Evolutionary conservation across 1,140 invertebrate genomes (phyloP).

Genomic region (Drosophila ohnishii): DNA sequence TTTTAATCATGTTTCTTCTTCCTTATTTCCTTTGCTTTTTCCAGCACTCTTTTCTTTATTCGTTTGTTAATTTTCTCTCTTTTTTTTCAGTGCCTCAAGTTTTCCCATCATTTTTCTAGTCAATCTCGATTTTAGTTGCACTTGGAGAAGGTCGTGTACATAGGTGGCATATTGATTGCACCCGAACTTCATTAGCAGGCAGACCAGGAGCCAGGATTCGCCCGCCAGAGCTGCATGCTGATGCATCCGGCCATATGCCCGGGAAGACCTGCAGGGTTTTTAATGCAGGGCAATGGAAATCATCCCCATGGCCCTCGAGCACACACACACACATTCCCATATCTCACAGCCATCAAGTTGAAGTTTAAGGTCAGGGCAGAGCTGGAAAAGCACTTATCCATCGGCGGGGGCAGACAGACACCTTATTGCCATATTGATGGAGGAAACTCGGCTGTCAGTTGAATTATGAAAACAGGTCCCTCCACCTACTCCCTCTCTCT

Average conservation of each 20-base stretch:
- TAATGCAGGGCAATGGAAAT: conserved; percentile 50
- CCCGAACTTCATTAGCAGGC: conserved; percentile 55
- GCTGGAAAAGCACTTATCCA: conserved; percentile 64
- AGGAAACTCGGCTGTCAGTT: conserved; percentile 65
- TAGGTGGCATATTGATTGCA: conserved; percentile 65
- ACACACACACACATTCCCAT: background rate
- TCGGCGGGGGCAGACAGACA: conserved; percentile 35
- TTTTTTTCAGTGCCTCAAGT: conserved; percentile 2
- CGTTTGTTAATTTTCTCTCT: too few species aligned
- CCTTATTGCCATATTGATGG: conserved; percentile 73
- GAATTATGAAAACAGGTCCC: conserved; percentile 65
- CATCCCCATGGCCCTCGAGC: conserved; percentile 13
- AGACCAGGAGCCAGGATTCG: conserved; percentile 17
- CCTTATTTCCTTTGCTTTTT: too few species aligned
- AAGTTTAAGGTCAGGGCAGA: conserved; percentile 74
- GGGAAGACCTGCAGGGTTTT: conserved; percentile 41
- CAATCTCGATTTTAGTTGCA: conserved; percentile 34
- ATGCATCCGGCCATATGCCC: conserved; percentile 63
- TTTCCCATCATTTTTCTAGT: conserved; percentile 29
- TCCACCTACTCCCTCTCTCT: background rate
- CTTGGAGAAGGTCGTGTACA: conserved; percentile 44
- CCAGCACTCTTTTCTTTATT: background rate
- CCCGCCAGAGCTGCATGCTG: conserved; percentile 54
- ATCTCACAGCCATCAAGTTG: conserved; percentile 23
- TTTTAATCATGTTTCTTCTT: background rate